Conservation (phyloP, 2,888 invertebrate species). For the Drosophila austrosaltans region DNA sequence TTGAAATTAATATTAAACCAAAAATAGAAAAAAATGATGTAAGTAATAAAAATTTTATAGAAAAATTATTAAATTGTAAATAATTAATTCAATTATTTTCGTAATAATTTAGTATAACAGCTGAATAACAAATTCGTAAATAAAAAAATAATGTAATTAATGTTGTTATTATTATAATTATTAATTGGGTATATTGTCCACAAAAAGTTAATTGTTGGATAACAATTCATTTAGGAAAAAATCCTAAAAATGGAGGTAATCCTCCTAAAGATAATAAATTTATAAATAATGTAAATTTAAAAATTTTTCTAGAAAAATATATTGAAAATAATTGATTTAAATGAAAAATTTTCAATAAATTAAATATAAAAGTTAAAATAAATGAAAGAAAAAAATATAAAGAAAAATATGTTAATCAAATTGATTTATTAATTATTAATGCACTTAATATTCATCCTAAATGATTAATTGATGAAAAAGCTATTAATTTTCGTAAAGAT, state of each 20-base stretch:
- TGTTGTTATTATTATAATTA: slow-evolving; percentile 84
- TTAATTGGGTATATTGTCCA: slow-evolving; percentile 81
- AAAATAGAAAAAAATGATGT: too few species aligned
- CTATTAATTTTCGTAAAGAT: too few species aligned
- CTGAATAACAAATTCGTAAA: too few species aligned
- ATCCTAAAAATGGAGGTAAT: slow-evolving; percentile 86
- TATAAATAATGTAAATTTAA: slow-evolving; percentile 83
- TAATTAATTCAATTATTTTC: too few species aligned
- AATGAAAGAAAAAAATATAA: slow-evolving; percentile 35
- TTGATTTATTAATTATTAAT: too few species aligned
- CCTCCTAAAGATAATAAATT: slow-evolving; percentile 85
- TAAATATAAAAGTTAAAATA: slow-evolving; percentile 84
- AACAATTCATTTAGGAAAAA: slow-evolving; percentile 84
- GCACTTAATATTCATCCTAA: too few species aligned
- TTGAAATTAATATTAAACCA: too few species aligned
- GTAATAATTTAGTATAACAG: too few species aligned
- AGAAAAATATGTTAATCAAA: too few species aligned
- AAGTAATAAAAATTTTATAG: too few species aligned
- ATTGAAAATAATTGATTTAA: slow-evolving; percentile 85
- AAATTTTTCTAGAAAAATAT: slow-evolving; percentile 78
- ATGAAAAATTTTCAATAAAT: slow-evolving; percentile 84
- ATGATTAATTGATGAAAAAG: too few species aligned
- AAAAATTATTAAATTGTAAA: too few species aligned
- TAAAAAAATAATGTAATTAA: slow-evolving; percentile 85
- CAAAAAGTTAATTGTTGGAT: slow-evolving; percentile 83